phyloP scores from a whole-genome alignment of 35 echinoderm and acorn worm genomes.

The Stichopus chloronotus region DNA sequence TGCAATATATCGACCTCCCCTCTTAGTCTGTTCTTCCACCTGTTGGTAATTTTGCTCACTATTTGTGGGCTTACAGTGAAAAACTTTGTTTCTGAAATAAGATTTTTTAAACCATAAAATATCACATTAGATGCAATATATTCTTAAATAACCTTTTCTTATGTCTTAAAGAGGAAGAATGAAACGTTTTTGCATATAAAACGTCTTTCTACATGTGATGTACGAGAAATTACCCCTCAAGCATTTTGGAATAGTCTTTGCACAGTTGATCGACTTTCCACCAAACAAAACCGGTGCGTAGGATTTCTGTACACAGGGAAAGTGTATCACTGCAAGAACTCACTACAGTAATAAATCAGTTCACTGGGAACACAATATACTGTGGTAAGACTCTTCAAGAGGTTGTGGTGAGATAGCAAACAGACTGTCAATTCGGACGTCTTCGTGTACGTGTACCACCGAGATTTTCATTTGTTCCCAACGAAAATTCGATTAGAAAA shows the following conservation, averaged over 20 bases:
- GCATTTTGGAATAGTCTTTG: conserved; percentile 27
- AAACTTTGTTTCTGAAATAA: background rate
- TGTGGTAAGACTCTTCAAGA: background rate
- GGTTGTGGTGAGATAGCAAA: background rate
- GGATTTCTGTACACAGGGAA: background rate
- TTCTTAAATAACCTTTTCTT: background rate
- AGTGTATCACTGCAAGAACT: background rate
- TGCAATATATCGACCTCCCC: background rate
- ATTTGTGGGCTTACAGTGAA: background rate
- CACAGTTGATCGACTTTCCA: conserved; percentile 53
- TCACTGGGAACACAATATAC: background rate
- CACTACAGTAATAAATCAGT: background rate
- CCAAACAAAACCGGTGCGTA: conserved; percentile 12
- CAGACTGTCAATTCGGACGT: background rate
- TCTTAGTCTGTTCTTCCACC: background rate
- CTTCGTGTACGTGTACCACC: background rate
- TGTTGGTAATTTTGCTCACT: background rate
- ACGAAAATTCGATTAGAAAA: background rate
- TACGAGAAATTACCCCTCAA: background rate
- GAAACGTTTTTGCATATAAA: background rate
- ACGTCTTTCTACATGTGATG: background rate
- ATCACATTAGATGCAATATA: background rate
- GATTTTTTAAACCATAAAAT: background rate
- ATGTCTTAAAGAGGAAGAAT: background rate
- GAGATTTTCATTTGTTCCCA: background rate